Evolutionary conservation across 92 coral and sea anemone species (phyloP), one percentile per base, ranked within the genome.

Genomic region (Plumapathes pennacea): DNA sequence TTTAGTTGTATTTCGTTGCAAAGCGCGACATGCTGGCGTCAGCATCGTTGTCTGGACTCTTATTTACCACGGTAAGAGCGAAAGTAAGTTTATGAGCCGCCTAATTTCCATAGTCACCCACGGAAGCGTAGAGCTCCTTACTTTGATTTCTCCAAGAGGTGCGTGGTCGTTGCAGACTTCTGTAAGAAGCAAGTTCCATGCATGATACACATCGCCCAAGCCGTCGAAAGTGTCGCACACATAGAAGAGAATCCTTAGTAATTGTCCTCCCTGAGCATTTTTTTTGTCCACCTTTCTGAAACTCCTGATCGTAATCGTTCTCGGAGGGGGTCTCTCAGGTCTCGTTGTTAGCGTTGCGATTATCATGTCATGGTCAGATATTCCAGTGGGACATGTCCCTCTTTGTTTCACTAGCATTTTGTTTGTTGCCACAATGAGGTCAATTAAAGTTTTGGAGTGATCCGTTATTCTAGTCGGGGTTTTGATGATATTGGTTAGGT

Each of bases 391-490:
- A 20, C 51, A 58, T 20, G 37, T 22, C 13, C 50, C 51, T 31
- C 38, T 58, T 41, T 38, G 65, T 58, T 58, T 58, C 28, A 58
- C 50, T 44, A 40, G 38, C 11, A 38, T 50, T 38, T 58, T 58
- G 13, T 50, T 58, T 22, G 33, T 58, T 50, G 50, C 41, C 23
- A 58, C 65, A 58, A 58, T 58, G 25, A 58, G 65, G 21, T 58
- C 51, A 15, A 58, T 58, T 45, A 54, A 31, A 15, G 61, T 31
- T 54, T 54, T n/a, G 21, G 61, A 54, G 37, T 54, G 45, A 45
- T 34, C 37, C 2, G 61, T 54, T 7, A 54, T 54, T 19, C 61
- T 54, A 32, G 61, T 54, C 0, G 44, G 61, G 4, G 43, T 45
- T 54, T 54, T 45, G 8, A 54, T 54, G 5, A 57, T 49, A 13